Percentiles rank a stretch among this genome's conserved stretches.
phyloP scores from a whole-genome alignment of 1,140 invertebrate genomes.

The Ridgeia piscesae region DNA sequence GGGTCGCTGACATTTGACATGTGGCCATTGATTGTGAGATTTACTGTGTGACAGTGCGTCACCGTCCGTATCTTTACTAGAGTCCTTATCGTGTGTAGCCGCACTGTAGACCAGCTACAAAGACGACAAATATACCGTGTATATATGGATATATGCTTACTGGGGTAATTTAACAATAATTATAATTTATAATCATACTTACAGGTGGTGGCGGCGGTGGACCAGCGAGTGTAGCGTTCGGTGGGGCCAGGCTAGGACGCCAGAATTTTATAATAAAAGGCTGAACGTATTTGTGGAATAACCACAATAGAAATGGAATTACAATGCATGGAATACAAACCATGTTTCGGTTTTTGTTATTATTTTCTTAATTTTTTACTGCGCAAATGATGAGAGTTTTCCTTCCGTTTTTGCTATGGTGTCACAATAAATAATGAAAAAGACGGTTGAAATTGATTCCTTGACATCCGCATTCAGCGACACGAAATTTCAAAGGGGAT shows the following conservation, averaged over 20 bases:
- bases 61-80: too few species aligned
- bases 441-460: neutral
- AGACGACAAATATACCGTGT: too few species aligned
- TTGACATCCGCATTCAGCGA: neutral
- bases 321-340: constrained; percentile 54
- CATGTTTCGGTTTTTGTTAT: constrained; percentile 35
- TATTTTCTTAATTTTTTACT: neutral
- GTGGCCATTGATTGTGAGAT: too few species aligned
- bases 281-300: constrained; percentile 49
- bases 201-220: neutral
- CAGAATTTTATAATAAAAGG: constrained; percentile 43
- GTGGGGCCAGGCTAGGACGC: constrained; percentile 16
- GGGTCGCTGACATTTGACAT: too few species aligned
- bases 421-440: neutral
- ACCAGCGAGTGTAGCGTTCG: constrained; percentile 16
- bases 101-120: too few species aligned
- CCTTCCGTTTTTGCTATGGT: neutral
- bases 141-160: neutral
- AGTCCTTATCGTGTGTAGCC: too few species aligned
- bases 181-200: too few species aligned
- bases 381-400: neutral
- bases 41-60: too few species aligned
- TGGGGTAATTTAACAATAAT: neutral
- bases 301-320: constrained; percentile 51
- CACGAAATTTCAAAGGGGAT: neutral